Evolutionary conservation across 2,888 invertebrate species (phyloP), one percentile per base, ranked within the genome.

Genomic region (Scaptomyza parva): DNA sequence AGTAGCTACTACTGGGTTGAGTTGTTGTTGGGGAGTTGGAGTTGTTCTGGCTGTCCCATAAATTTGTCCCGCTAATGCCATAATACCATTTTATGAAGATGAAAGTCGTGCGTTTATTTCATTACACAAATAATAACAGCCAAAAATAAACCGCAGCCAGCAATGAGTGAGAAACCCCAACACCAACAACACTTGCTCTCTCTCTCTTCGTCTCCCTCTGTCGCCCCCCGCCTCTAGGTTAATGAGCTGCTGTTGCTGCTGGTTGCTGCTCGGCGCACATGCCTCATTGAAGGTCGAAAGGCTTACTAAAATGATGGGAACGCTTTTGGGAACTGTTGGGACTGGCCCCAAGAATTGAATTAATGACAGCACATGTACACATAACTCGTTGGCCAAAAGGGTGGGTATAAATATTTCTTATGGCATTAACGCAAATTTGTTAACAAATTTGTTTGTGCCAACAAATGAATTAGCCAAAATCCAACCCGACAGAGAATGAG

Each of bases 71-170:
- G 81, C 78, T 85, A 88, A 85, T 88, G 81, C 88, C 73, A 86
- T 84, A 84, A 84, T 88, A 69, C 88, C 88, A 73, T 81, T 85
- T 85, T 85, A 85, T 85, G 87, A 86, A 85, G 84, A 85, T 85
- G 84, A 85, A 88, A 85, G 84, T 88, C 88, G 87, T 81, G 88
- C 87, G 88, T 85, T 85, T 85, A 84, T 88, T 88, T 85, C 87
- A 88, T 88, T 85, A 85, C 80, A 86, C 87, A 88, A 84, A 84
- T 86, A 84, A 88, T 84, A 88, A 84, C 72, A 75, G 69, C 64
- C 85, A 67, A 86, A 84, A 77, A 86, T 77, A 84, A 84, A 75
- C 88, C 88, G 72, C 84, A 79, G 65, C 70, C 70, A 55, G 65
- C 81, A 52, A 73, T 76, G 37, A 20, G 28, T 7, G 8, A 33